Evolutionary conservation across 2,797 vertebrate species (phyloP).

Genomic region (Brotula barbata): DNA sequence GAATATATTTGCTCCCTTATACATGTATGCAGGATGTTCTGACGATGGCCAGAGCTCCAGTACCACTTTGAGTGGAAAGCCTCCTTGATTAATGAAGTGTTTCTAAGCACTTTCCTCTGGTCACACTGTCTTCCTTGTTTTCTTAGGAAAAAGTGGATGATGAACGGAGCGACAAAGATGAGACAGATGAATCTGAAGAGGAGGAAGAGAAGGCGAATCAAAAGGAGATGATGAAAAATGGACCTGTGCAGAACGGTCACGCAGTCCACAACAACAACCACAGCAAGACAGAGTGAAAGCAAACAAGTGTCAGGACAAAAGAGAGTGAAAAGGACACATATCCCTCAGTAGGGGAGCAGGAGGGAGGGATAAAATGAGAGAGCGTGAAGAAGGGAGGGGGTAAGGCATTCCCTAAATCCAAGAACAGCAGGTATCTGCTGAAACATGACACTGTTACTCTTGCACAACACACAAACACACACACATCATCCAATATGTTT

Average conservation of each 20-base stretch:
- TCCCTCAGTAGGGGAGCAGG: constrained; percentile 38
- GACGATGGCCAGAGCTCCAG: constrained; percentile 21
- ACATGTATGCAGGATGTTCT: background rate
- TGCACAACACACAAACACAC: constrained; percentile 52
- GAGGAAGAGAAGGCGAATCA: constrained; percentile 63
- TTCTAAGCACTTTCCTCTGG: background rate
- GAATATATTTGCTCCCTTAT: no score
- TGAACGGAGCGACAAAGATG: constrained; percentile 91
- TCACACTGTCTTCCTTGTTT: background rate
- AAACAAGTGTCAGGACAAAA: constrained; percentile 36
- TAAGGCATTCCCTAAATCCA: constrained; percentile 35
- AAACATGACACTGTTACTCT: constrained; percentile 64
- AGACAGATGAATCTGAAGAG: constrained; percentile 82
- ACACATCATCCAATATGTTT: constrained; percentile 26
- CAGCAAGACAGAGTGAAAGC: constrained; percentile 85
- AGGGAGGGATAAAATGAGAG: constrained; percentile 31
- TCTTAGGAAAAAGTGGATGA: constrained; percentile 87
- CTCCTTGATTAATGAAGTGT: constrained; percentile 10
- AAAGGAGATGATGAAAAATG: constrained; percentile 76
- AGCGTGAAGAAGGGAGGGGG: constrained; percentile 26
- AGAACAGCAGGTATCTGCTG: constrained; percentile 53
- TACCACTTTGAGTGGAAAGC: background rate
- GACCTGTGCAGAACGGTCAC: constrained; percentile 86
- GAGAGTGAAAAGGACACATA: constrained; percentile 53
- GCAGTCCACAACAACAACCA: constrained; percentile 87